Conservation (phyloP, 2,797 vertebrate species). For the Dromococcyx pavoninus region DNA sequence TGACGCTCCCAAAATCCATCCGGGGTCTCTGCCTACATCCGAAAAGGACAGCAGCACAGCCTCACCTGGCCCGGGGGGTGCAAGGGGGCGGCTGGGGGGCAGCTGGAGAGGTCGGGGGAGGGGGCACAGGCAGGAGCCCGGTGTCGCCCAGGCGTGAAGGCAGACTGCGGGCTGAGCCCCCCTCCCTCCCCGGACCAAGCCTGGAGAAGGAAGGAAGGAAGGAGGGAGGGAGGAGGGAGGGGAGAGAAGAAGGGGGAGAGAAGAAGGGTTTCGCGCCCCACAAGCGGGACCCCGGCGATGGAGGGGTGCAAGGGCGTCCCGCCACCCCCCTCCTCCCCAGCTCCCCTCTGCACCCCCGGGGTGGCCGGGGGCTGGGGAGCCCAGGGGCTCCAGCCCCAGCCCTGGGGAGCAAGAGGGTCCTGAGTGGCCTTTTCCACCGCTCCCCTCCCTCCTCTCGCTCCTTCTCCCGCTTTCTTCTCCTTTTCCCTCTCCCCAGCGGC, state of each 20-base stretch:
- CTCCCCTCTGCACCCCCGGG: background rate
- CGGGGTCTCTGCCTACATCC: conserved; percentile 47
- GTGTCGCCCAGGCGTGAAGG: conserved; percentile 41
- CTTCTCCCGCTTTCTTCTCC: conserved; percentile 52
- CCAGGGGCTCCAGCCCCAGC: background rate
- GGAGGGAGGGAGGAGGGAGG: conserved; percentile 1
- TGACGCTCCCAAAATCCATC: conserved; percentile 71
- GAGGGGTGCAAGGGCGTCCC: background rate
- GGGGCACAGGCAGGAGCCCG: background rate
- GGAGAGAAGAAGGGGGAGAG: background rate
- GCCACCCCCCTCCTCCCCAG: background rate
- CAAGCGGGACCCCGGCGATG: conserved; percentile 20
- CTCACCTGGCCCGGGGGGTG: conserved; percentile 27
- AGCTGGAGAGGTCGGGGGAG: background rate
- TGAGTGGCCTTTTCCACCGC: conserved; percentile 23
- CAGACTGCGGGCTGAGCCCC: background rate
- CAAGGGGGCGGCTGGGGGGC: background rate
- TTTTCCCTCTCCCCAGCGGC: conserved; percentile 61
- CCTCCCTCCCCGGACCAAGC: conserved; percentile 12
- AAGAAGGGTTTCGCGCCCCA: conserved; percentile 8
- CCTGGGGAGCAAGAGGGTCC: conserved; percentile 18
- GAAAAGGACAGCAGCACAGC: background rate
- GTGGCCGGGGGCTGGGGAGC: background rate
- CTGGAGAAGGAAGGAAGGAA: conserved; percentile 14
- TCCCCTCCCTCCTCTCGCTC: conserved; percentile 47